Evolutionary conservation across 2,888 invertebrate species (phyloP).

Genomic region (Brachypterus glaber): DNA sequence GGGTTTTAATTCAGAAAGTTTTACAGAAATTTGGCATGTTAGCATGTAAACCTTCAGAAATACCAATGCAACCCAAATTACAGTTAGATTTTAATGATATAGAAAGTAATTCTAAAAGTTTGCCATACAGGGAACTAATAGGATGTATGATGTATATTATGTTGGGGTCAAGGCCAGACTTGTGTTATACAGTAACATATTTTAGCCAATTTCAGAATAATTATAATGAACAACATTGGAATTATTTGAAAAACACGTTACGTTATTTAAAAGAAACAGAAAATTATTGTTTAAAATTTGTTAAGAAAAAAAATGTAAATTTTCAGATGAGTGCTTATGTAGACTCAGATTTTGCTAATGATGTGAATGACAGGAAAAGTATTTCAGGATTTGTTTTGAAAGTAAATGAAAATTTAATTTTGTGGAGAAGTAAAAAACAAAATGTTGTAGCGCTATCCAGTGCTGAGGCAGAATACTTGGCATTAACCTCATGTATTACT

Average conservation of each 20-base stretch:
- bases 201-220: slow-evolving; percentile 14
- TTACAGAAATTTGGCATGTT: slow-evolving; percentile 11
- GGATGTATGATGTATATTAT: slow-evolving; percentile 14
- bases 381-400: no score
- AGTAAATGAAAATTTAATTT: no score
- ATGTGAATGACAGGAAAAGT: no score
- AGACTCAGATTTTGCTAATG: no score
- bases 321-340: no score
- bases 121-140: slow-evolving; percentile 8
- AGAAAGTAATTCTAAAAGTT: no score
- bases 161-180: slow-evolving; percentile 12
- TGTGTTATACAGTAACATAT: slow-evolving; percentile 13
- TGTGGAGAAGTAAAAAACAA: no score
- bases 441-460: no score
- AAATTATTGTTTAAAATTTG: no score
- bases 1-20: slow-evolving; percentile 1
- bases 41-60: slow-evolving; percentile 11
- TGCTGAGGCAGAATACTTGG: slow-evolving; percentile 10
- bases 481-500: slow-evolving; percentile 7
- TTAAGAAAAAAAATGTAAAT: no score
- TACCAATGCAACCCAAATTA: no score
- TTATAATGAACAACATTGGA: slow-evolving; percentile 7
- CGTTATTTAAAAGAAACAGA: slow-evolving; percentile 11
- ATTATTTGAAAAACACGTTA: slow-evolving; percentile 11
- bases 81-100: no score